Evolutionary conservation across 2,888 invertebrate species (phyloP), one percentile per base, ranked within the genome.

Genomic region (Oscheius sp.): DNA sequence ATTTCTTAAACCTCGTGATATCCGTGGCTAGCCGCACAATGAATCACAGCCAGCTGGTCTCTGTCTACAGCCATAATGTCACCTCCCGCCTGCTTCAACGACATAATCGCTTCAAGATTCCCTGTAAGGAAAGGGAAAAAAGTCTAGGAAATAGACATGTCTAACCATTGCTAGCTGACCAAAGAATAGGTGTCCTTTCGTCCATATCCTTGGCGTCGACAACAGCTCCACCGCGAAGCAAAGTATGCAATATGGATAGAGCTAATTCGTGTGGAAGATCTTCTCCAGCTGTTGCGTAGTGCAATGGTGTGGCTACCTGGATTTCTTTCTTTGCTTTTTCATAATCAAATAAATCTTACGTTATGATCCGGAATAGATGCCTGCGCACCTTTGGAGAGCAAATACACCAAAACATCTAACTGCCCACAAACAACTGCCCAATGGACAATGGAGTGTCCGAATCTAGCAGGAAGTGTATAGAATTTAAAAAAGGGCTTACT

Each of bases 21-120:
- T 0, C 98, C 98, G 71, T 97, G 92, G 1, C 96, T 96, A 0
- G 98, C 96, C 0, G 97, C 96, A 89, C 98, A 98, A 88, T 99
- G 98, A 29, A 99, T 90, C 0, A 96, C 96, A 90, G 96, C 96
- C 5, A 99, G 90, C 0, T 96, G 96, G 88, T 98, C 97, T 88
- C 94, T 94, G 89, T 96, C 96, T 52, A 93, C 91, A 49, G 93
- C 93, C 87, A 93, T 93, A 2, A 94, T 93, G 69, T 92, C 92
- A 0, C 95, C 94, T 0, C 95, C 95, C 0, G 94, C 93, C 88
- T 95, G 93, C 18, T 95, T 93, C 73, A 99, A 90, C 0, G 95
- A 93, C 61, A 95, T 91, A 72, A 97, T 93, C 0, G 96, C 97
- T 80, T 95, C 94, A 0, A 94, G 93, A 49, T 95, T 95, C 5